Conservation (phyloP, 2,888 invertebrate species). For the Portevinia maculata region DNA sequence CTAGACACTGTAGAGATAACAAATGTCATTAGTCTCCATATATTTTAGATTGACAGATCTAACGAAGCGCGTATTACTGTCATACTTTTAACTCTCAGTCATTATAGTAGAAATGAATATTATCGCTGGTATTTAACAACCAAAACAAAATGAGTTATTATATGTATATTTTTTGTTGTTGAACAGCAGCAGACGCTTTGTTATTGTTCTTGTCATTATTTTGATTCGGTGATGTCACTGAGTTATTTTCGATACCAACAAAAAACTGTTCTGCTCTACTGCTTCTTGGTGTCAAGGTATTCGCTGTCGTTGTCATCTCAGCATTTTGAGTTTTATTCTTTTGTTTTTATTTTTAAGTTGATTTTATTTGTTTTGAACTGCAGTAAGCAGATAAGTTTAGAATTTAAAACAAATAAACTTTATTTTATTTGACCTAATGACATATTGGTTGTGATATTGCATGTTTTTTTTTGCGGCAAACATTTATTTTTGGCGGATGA, state of each 20-base stretch:
- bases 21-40: neutral
- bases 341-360: neutral
- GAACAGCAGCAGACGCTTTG: constrained; percentile 8
- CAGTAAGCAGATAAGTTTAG: constrained; percentile 5
- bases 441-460: constrained; percentile 24
- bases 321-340: constrained; percentile 14
- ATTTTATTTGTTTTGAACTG: neutral
- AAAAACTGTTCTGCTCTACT: constrained; percentile 57
- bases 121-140: constrained; percentile 41
- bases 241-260: constrained; percentile 49
- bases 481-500: constrained; percentile 24
- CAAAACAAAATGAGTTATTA: constrained; percentile 30
- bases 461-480: neutral
- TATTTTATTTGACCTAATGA: constrained; percentile 28
- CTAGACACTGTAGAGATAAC: neutral
- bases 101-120: constrained; percentile 28
- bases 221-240: constrained; percentile 62
- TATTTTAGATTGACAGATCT: constrained; percentile 7
- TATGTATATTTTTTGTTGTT: constrained; percentile 33
- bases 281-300: constrained; percentile 52
- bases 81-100: constrained; percentile 13
- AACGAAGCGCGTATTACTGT: constrained; percentile 2
- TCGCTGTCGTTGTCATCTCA: constrained; percentile 41
- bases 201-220: constrained; percentile 55
- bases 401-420: neutral